phyloP scores from a whole-genome alignment of 2,113 vertebrate species.

The Cyprinodon tularosa region DNA sequence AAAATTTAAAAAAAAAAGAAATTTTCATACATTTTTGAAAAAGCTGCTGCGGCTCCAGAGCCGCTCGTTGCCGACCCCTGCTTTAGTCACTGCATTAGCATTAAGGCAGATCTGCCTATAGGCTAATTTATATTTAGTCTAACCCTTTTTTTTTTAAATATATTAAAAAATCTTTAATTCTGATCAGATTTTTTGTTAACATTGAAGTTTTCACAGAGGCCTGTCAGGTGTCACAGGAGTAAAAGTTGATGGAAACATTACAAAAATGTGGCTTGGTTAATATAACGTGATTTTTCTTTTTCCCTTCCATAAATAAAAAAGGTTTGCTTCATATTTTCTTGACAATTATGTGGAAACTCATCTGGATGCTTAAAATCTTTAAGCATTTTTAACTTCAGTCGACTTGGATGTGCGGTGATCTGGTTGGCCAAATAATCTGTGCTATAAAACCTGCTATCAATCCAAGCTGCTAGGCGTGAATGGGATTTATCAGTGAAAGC shows the following conservation, averaged over 20 bases:
- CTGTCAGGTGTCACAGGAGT: no score
- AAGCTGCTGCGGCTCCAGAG: no score
- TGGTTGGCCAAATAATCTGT: constrained; percentile 12
- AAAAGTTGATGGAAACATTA: neutral
- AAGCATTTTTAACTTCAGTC: neutral
- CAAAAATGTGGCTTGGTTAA: neutral
- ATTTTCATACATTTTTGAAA: no score
- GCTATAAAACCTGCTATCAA: constrained; percentile 15
- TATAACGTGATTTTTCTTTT: constrained; percentile 2
- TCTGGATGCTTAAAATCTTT: neutral
- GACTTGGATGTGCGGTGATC: constrained; percentile 7
- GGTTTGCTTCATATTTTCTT: neutral
- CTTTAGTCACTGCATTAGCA: no score
- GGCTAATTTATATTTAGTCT: no score
- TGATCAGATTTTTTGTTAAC: constrained; percentile 5
- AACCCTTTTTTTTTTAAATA: no score
- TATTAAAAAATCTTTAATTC: no score
- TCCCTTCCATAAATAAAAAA: neutral
- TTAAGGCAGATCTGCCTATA: no score
- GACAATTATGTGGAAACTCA: constrained; percentile 10
- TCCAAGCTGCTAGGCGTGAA: constrained; percentile 18
- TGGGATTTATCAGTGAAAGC: constrained; percentile 11
- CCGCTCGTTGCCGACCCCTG: no score
- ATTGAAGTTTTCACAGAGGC: constrained; percentile 4
- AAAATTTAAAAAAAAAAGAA: no score